phyloP scores from a whole-genome alignment of 2,888 invertebrate species.

The Pammene aurita region DNA sequence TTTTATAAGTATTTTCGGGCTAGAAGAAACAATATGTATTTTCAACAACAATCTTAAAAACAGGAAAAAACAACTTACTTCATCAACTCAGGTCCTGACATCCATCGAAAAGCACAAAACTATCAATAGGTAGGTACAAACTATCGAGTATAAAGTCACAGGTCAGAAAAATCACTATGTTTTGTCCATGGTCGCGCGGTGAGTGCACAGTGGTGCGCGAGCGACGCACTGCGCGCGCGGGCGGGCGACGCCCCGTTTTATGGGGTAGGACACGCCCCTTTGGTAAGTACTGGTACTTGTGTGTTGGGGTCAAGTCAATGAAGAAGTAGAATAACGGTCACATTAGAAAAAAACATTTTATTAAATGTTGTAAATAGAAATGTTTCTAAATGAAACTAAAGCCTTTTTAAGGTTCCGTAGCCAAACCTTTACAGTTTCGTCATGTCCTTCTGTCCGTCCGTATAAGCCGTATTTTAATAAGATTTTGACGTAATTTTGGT shows the following conservation, averaged over 20 bases:
- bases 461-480: too few species aligned
- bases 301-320: neutral
- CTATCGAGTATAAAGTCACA: constrained; percentile 5
- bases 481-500: too few species aligned
- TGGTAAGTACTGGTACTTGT: neutral
- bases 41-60: too few species aligned
- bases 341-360: neutral
- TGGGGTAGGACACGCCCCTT: constrained; percentile 35
- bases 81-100: neutral
- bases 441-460: too few species aligned
- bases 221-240: constrained; percentile 56
- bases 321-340: neutral
- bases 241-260: constrained; percentile 43
- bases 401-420: too few species aligned
- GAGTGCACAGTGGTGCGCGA: constrained; percentile 42
- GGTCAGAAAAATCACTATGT: neutral
- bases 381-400: too few species aligned
- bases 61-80: too few species aligned
- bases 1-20: too few species aligned
- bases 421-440: too few species aligned
- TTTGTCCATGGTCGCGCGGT: constrained; percentile 3
- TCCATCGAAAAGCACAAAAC: constrained; percentile 1
- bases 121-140: neutral
- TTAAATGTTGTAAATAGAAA: too few species aligned
- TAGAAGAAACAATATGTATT: too few species aligned